Evolutionary conservation across 2,113 vertebrate species (phyloP), one percentile per base, ranked within the genome.

Genomic region (Tachuris rubrigastra): DNA sequence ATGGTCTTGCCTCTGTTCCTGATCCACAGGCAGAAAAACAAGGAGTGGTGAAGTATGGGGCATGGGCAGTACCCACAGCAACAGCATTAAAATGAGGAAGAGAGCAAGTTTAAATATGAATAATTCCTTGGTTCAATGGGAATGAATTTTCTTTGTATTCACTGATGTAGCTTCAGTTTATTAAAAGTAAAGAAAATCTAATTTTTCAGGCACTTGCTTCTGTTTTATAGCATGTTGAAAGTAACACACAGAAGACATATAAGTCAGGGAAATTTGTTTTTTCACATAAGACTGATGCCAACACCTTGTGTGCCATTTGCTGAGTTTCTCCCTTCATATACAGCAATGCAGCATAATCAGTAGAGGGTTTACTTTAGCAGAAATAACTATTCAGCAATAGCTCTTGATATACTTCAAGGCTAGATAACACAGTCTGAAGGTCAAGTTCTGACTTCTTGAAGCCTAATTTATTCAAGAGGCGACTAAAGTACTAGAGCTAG

Each of bases 381-480:
- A 93, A 93, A 87, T 71, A 95, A 91, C 88, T 86, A 87, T 93
- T 94, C 63, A 87, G 87, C 86, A 93, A 56, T 33, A 73, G 77
- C 72, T 81, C 68, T 71, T 93, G 74, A 93, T 96, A 79, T 20
- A 73, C 68, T 97, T 95, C 85, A 95, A 93, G 95, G 92, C 84
- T 88, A 60, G 66, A 80, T 92, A 95, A 93, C 76, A 83, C 31
- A 91, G 68, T 72, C 58, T 87, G 84, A 88, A 97, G 96, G 95
- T 96, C 83, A 97, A 94, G 93, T 91, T 93, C 76, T 95, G 81
- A 82, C 90, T 93, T 94, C 79, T 92, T 89, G 75, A 96, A 93
- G 84, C 66, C 79, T 94, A 93, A 95, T 96, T 96, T 96, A 97
- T 97, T 95, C 96, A 95, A 96, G 83, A 96, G 91, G 69, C 90